Evolutionary conservation across 2,797 vertebrate species (phyloP).

Genomic region (Psittacula derbiana): DNA sequence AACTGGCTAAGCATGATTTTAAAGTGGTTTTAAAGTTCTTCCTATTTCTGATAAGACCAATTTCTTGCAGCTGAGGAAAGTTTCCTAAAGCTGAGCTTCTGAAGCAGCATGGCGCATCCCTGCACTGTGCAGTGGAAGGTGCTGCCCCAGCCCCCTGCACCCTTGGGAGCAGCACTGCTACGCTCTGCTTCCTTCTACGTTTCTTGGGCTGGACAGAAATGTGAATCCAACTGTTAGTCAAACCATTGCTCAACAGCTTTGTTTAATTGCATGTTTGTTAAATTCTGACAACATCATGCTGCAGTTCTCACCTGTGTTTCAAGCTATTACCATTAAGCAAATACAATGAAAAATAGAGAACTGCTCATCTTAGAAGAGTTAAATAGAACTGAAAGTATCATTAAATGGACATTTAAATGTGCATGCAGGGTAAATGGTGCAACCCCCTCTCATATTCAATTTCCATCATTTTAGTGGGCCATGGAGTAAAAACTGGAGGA

Average conservation of each 20-base stretch:
- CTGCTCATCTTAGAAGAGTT: background rate
- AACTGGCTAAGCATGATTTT: accelerated
- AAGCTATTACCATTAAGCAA: background rate
- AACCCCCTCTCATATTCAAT: background rate
- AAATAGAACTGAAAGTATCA: background rate
- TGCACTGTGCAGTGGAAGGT: background rate
- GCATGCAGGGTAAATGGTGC: background rate
- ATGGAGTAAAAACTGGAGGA: accelerated
- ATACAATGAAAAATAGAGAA: background rate
- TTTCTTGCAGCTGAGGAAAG: background rate
- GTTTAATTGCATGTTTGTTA: background rate
- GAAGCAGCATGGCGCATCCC: background rate
- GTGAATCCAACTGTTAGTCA: background rate
- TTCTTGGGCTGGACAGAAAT: background rate
- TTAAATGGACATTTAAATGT: background rate
- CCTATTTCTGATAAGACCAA: accelerated
- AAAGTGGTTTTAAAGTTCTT: background rate
- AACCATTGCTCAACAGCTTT: background rate
- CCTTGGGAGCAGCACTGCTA: background rate
- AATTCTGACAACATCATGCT: background rate
- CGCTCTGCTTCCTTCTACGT: background rate
- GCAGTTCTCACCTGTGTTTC: background rate
- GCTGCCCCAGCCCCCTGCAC: background rate
- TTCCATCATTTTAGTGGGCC: background rate
- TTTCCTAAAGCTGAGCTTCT: background rate